A percentile compares a stretch with the other conserved stretches of the same genome.
Conservation (phyloP, 2,797 vertebrate species). For the Apogon hyalosoma region DNA sequence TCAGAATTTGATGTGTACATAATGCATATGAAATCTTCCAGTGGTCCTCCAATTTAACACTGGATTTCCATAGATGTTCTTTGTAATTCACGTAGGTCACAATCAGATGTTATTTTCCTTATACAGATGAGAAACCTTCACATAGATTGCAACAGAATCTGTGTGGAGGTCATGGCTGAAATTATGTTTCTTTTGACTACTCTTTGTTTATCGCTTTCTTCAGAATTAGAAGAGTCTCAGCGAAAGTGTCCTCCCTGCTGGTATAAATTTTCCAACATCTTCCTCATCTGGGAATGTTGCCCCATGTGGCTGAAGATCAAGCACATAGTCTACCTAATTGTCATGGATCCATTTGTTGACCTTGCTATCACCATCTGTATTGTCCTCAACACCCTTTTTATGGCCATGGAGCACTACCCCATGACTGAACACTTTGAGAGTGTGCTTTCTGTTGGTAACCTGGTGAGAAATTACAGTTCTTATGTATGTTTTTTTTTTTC, state of each 20-base stretch:
- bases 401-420: slow-evolving; percentile 99
- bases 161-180: background rate
- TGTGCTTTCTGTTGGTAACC: slow-evolving; percentile 91
- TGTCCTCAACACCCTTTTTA: slow-evolving; percentile 97
- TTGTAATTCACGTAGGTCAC: no score
- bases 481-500: background rate
- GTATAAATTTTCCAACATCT: slow-evolving; percentile 95
- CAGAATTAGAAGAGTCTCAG: slow-evolving; percentile 98
- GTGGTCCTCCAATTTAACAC: background rate
- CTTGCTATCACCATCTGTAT: slow-evolving; percentile 99
- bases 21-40: background rate
- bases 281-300: slow-evolving; percentile 98
- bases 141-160: no score
- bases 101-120: no score
- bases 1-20: background rate
- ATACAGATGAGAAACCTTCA: no score
- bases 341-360: slow-evolving; percentile 99
- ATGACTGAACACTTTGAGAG: slow-evolving; percentile 90
- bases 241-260: slow-evolving; percentile 97
- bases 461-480: slow-evolving; percentile 87
- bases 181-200: background rate
- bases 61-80: slow-evolving; percentile 1
- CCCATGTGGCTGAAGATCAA: slow-evolving; percentile 96
- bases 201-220: background rate
- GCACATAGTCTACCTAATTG: slow-evolving; percentile 93